phyloP scores from a whole-genome alignment of 2,888 invertebrate species.

The Drosophila tripunctata region DNA sequence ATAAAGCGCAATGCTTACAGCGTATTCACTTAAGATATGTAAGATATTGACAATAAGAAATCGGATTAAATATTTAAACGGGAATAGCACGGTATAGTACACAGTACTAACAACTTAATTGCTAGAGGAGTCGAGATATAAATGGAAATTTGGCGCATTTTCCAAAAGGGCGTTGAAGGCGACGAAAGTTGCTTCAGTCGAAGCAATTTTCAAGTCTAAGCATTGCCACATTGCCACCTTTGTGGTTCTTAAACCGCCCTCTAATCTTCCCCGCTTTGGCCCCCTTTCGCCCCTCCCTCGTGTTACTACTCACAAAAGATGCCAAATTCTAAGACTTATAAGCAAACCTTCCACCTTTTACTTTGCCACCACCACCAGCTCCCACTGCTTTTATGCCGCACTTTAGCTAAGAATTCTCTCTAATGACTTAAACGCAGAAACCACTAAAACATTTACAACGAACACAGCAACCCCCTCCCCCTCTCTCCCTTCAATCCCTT shows the following conservation, averaged over 20 bases:
- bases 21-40: neutral
- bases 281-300: neutral
- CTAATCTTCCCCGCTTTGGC: neutral
- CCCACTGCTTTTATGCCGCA: slow-evolving; percentile 57
- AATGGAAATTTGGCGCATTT: slow-evolving; percentile 26
- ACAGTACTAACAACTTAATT: slow-evolving; percentile 16
- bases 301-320: slow-evolving; percentile 32
- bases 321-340: slow-evolving; percentile 52
- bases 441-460: slow-evolving; percentile 77
- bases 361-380: neutral
- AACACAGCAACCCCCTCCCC: slow-evolving; percentile 34
- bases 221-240: slow-evolving; percentile 48
- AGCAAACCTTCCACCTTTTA: neutral
- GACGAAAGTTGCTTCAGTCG: slow-evolving; percentile 25
- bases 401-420: slow-evolving; percentile 76
- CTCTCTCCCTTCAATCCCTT: neutral
- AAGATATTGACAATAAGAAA: neutral
- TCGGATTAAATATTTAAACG: neutral
- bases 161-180: slow-evolving; percentile 12
- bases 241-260: slow-evolving; percentile 31
- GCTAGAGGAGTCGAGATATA: slow-evolving; percentile 20
- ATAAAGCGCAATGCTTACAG: neutral
- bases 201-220: slow-evolving; percentile 36
- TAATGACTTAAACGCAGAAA: slow-evolving; percentile 79
- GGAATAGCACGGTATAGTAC: neutral